phyloP scores from a whole-genome alignment of 2,797 vertebrate genomes.

The Agapornis canus region DNA sequence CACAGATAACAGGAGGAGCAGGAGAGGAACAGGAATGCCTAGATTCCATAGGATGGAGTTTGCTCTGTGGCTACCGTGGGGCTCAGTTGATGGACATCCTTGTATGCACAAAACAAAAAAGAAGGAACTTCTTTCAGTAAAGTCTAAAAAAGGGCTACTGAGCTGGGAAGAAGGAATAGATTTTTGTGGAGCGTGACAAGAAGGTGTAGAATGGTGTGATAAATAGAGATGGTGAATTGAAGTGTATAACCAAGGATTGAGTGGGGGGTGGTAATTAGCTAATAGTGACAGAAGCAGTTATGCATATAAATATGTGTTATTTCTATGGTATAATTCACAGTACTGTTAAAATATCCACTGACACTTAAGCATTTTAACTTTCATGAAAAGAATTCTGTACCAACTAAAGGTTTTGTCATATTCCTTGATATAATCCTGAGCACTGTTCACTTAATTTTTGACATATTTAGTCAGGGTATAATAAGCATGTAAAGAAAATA shows the following conservation, averaged over 20 bases:
- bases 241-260: not conserved
- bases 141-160: not conserved
- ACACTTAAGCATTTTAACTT: not conserved
- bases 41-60: not conserved
- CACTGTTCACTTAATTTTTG: constrained; percentile 49
- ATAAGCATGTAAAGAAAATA: constrained; percentile 47
- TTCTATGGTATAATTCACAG: not conserved
- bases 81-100: not conserved
- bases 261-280: not conserved
- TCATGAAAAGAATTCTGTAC: not conserved
- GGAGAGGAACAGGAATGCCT: not conserved
- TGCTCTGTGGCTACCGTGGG: not conserved
- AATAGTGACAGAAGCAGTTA: not conserved
- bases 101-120: not conserved
- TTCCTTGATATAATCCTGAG: not conserved
- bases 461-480: constrained; percentile 37
- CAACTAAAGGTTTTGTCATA: not conserved
- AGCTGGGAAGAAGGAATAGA: not conserved
- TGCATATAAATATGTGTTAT: not conserved
- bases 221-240: not conserved
- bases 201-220: not conserved
- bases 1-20: fast-evolving
- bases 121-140: not conserved
- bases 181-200: not conserved
- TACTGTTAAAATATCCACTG: not conserved